A percentile compares a stretch with the other conserved stretches of the same genome.
Evolutionary conservation across 1,140 invertebrate genomes (phyloP).

Genomic region (Anastrepha obliqua): DNA sequence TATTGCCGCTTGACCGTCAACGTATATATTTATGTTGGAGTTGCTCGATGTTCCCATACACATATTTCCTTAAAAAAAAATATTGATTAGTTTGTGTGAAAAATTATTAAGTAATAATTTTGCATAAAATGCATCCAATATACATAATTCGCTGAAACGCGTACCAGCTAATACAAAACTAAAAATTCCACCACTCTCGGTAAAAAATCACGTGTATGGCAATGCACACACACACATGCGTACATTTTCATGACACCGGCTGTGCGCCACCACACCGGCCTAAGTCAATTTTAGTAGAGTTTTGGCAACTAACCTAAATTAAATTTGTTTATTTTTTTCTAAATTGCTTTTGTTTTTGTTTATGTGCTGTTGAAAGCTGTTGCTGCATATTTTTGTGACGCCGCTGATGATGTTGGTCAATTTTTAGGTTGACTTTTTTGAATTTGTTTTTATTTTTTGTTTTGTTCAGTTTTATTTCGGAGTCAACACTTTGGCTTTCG

Average conservation of each 20-base stretch:
- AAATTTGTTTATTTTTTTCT: not conserved
- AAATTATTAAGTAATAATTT: too few relatives aligned
- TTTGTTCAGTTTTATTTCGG: conserved; percentile 19
- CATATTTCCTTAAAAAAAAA: too few relatives aligned
- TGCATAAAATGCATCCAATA: too few relatives aligned
- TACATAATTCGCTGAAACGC: not conserved
- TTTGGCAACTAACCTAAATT: not conserved
- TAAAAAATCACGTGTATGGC: not conserved
- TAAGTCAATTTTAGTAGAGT: conserved; percentile 12
- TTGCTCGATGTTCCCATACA: too few relatives aligned
- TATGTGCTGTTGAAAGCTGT: too few relatives aligned
- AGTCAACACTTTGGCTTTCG: conserved; percentile 51
- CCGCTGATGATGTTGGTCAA: not conserved
- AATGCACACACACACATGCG: not conserved
- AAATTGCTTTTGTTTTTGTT: too few relatives aligned
- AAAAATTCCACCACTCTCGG: not conserved
- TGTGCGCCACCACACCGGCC: not conserved
- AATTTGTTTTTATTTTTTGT: conserved; percentile 18
- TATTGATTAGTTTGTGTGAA: too few relatives aligned
- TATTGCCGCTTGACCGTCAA: too few relatives aligned
- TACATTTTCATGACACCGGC: not conserved
- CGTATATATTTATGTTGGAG: too few relatives aligned
- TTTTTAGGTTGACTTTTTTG: conserved; percentile 21
- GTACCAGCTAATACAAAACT: not conserved
- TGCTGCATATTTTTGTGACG: not conserved